Evolutionary conservation across 2,888 invertebrate species (phyloP).

Genomic region (Eupithecia subumbrata): DNA sequence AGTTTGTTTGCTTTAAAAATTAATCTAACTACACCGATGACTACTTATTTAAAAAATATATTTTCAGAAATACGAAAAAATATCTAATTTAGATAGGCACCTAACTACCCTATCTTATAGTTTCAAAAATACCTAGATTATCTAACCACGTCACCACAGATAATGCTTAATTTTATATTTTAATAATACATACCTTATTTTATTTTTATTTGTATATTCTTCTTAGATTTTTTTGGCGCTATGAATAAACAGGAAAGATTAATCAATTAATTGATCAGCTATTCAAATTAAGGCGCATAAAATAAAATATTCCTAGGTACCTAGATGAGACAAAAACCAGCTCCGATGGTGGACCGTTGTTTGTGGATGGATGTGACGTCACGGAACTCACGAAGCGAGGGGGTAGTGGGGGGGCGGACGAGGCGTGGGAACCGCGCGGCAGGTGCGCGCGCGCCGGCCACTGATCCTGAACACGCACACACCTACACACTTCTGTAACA

Average conservation of each 20-base stretch:
- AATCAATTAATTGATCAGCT: constrained; percentile 53
- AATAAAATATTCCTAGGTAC: constrained; percentile 40
- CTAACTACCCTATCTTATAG: neutral
- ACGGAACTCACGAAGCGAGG: constrained; percentile 47
- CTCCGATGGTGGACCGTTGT: constrained; percentile 68
- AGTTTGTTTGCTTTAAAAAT: neutral
- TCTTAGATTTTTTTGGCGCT: constrained; percentile 22
- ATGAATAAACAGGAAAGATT: constrained; percentile 40
- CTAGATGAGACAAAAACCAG: constrained; percentile 61
- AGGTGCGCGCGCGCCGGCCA: constrained; percentile 83
- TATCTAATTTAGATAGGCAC: neutral
- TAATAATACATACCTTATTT: no score
- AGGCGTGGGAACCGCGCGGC: constrained; percentile 82
- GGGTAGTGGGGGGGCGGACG: constrained; percentile 55
- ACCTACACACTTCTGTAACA: constrained; percentile 50
- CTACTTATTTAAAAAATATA: neutral
- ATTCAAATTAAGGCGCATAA: constrained; percentile 52
- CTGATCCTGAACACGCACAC: constrained; percentile 81
- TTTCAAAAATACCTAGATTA: neutral
- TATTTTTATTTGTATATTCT: neutral
- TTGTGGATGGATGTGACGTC: constrained; percentile 76
- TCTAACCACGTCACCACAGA: no score
- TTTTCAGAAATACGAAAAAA: neutral
- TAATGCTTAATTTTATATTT: no score
- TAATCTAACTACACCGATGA: neutral